Base-by-base conservation (phyloP, 2,888 invertebrate species). In the Agonopterix alstromeriana region DNA sequence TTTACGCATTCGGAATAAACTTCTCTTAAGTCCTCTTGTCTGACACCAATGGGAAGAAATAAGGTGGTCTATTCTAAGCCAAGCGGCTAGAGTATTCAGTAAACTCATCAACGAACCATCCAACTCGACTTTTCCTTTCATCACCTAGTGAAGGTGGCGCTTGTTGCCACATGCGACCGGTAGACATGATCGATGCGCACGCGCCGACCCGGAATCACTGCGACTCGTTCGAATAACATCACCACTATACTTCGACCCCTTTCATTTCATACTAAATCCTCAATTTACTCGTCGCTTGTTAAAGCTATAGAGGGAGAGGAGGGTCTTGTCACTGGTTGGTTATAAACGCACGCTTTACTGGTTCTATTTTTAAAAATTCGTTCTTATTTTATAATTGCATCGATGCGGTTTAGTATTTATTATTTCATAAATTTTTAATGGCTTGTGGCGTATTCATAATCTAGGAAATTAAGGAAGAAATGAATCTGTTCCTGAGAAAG, bases 131-230 rank as follows among this genome's bases (percentile, higher is more conserved):
- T 27, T 27, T 27, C 27, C 27, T 27, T 27, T 27, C 27, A 27
- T 27, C 27, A 27, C 27, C 7, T 7, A 27, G 27, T 27, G 27
- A 27, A 27, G 27, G 27, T 27, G 27, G 27, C 27, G 27, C 27
- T 27, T 27, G 27, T 27, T 27, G 27, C 27, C 27, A 38, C 38
- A n/a, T n/a, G 38, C 38, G 54, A 60, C 56, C 53, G 55, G 47
- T 51, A 53, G 60, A 42, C 17, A 60, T 51, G 53, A 60, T 59
- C 59, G 57, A 58, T 67, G 73, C 73, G 67, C 73, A 69, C 64
- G 65, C 73, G 66, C 53, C 73, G 73, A 72, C 67, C 74, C 70
- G 76, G 73, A 77, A 75, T 70, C 59, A 56, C 66, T 71, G 67
- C 68, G 17, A 17, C 3, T 17, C 17, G 38, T 68, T 65, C 61